Evolutionary conservation across 2,113 vertebrate species (phyloP), one percentile per base, ranked within the genome.

Genomic region (Chauna torquata): DNA sequence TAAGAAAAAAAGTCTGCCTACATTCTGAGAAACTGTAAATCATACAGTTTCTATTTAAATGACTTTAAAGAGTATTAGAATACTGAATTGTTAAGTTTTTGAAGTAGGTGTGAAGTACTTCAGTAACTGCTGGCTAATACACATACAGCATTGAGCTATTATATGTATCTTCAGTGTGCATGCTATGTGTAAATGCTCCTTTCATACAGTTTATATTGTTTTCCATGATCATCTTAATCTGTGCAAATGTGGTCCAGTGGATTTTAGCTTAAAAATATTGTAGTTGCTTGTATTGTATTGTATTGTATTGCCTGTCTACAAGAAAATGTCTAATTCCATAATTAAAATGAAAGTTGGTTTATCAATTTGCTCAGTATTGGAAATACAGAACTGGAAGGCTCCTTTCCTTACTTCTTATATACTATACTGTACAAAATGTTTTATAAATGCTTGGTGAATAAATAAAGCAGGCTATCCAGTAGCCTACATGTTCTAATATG

Each of bases 271-370:
- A 85, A 86, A 61, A 75, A 24, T 54, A 66, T 78, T 83, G 25
- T 9, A 62, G 84, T 70, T 80, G n/a, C n/a, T n/a, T n/a, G n/a
- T n/a, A n/a, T n/a, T n/a, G n/a, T n/a, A n/a, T n/a, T n/a, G n/a
- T n/a, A n/a, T n/a, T n/a, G n/a, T n/a, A n/a, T n/a, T 94, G 25
- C 49, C 42, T 91, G 38, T n/a, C 9, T 76, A 12, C 13, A 77
- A 88, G 61, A 71, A 92, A 95, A 84, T 75, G 62, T 91, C 42
- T 79, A 93, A 94, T 91, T 90, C 70, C 68, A 47, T 49, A 76
- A 80, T 94, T 38, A 79, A 88, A 92, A 97, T 80, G 42, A 90
- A 96, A 71, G 69, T 54, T 61, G 22, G 61, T 16, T 69, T 66
- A 61, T 42, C 78, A 70, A 36, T 77, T 94, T 89, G 89, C 94